Base-by-base conservation (phyloP, 2,888 invertebrate species). In the Melanostoma mellinum region DNA sequence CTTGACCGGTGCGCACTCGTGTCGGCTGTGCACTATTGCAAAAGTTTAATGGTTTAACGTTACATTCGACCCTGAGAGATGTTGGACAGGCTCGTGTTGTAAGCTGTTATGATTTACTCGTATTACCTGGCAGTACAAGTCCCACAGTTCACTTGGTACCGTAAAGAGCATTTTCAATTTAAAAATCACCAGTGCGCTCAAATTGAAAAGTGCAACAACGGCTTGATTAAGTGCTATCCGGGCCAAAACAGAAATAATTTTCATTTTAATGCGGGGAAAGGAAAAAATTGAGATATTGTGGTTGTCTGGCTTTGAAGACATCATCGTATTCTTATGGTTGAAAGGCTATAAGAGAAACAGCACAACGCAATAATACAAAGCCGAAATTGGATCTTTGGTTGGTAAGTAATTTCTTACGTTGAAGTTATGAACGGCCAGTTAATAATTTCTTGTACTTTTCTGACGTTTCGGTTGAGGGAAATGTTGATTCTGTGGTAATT, bases 161-260 rank as follows among this genome's bases (percentile, higher is more conserved):
- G 36, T 42, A 61, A 32, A 53, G 61, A 53, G 72, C 42, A 61
- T 61, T 72, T 72, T 61, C 61, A 72, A 53, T 72, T 72, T 72
- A 35, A 32, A 61, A 61, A 72, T 46, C 35, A 44, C 50, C 33
- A 35, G 33, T 42, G 60, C 42, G 71, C 42, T 52, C 5, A 44
- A 52, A 72, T 72, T 72, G 61, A 42, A 44, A 53, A 67, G 36
- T 38, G 33, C 52, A 9, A 30, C 50, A 52, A 60, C 50, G 40
- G 42, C 33, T 58, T 60, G 50, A 72, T 72, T 60, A 72, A 60
- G 71, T 60, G 42, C 60, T 60, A 60, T 72, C 60, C 71, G 50
- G 36, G 52, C 50, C 35, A 58, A 20, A 20, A 50, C 56, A 71
- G 38, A 50, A 71, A 58, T 3, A 3, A 58, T 71, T 40, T 36